These are phyloP conservation scores for Arvicanthis niloticus DNA, from an alignment of 2,113 vertebrate species.

Conservation along the genomic window DNA sequence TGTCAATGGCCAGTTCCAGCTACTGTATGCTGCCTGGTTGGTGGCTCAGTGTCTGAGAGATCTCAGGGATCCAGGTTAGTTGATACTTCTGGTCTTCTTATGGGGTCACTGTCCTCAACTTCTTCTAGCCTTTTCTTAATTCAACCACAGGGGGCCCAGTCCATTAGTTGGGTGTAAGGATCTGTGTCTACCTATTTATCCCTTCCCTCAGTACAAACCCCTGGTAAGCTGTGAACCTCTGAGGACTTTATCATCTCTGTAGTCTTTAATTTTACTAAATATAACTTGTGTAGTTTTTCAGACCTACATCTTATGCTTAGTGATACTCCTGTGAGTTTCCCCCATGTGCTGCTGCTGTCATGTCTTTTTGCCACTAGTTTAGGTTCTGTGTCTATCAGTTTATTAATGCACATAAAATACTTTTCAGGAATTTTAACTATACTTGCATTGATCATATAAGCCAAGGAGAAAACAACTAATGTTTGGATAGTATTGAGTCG, in stretches of 20 bases:
- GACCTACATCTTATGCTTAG: neutral
- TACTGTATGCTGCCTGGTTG: too few relatives aligned
- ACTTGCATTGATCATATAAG: neutral
- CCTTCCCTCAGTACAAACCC: neutral
- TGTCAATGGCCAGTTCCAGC: too few relatives aligned
- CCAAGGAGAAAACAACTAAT: neutral
- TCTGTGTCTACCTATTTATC: neutral
- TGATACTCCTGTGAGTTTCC: neutral
- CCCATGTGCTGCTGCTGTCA: neutral
- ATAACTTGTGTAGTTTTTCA: neutral
- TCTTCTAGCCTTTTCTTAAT: too few relatives aligned
- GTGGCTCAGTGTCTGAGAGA: too few relatives aligned
- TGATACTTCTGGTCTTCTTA: too few relatives aligned
- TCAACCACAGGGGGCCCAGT: too few relatives aligned
- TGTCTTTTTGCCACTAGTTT: neutral
- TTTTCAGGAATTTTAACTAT: neutral
- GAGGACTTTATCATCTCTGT: neutral
- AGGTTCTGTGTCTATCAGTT: neutral
- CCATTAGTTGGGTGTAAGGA: too few relatives aligned
- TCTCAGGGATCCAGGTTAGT: too few relatives aligned
- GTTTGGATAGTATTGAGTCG: neutral
- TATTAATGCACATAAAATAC: neutral
- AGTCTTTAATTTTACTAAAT: neutral
- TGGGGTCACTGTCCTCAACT: too few relatives aligned
- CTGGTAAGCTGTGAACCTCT: neutral